Evolutionary conservation across 2,113 vertebrate genomes (phyloP).

Genomic region (Myotis lucifugus): DNA sequence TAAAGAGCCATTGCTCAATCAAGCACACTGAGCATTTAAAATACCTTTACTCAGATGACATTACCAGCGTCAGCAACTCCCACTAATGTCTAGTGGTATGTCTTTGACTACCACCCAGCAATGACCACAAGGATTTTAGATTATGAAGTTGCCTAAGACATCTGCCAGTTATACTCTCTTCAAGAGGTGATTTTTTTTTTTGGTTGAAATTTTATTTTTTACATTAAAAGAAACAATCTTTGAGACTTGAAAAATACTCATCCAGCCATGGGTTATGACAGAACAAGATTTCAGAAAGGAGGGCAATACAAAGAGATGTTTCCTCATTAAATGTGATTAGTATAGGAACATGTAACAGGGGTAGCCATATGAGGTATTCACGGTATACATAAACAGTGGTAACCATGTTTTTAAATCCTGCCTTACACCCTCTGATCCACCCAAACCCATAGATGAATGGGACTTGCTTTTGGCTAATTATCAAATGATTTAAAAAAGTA

Average conservation of each 20-base stretch:
- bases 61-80: not conserved
- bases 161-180: not conserved
- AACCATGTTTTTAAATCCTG: not conserved
- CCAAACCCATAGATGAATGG: not conserved
- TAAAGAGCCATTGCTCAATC: not conserved
- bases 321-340: not conserved
- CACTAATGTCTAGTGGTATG: not conserved
- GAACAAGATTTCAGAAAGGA: not conserved
- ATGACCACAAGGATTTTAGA: not conserved
- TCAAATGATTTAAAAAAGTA: not conserved
- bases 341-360: not conserved
- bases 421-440: not conserved
- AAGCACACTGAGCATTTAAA: not conserved
- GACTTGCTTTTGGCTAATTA: not conserved
- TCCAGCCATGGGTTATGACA: not conserved
- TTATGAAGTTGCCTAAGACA: not conserved
- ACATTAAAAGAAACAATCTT: not conserved
- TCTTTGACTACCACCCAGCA: not conserved
- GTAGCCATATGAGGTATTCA: not conserved
- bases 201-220: not conserved
- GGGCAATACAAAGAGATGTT: not conserved
- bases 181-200: not conserved
- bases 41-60: not conserved
- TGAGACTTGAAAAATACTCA: not conserved
- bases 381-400: not conserved